phyloP scores from a whole-genome alignment of 2,113 vertebrate genomes.

The Spheniscus mendiculus region DNA sequence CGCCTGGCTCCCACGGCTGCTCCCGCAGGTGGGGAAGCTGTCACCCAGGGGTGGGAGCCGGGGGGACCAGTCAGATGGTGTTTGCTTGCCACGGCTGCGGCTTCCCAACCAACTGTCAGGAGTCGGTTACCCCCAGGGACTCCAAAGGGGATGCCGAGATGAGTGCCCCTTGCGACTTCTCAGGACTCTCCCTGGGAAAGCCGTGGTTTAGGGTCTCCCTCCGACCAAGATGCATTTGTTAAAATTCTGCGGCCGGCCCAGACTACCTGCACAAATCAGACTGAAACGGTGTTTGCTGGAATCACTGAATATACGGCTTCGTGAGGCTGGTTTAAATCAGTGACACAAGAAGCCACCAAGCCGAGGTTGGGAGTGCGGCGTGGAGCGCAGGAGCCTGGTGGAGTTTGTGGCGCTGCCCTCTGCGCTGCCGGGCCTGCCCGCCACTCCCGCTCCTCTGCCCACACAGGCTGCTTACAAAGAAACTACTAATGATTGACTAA shows the following conservation, averaged over 20 bases:
- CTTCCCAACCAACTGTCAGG: background rate
- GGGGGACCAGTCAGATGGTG: background rate
- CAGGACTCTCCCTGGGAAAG: background rate
- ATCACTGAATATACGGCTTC: accelerated
- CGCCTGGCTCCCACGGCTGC: too few relatives aligned
- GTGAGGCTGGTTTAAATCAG: accelerated
- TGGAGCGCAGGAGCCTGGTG: background rate
- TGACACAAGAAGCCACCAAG: accelerated
- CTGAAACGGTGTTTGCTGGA: background rate
- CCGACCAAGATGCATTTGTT: accelerated
- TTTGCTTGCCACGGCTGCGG: background rate
- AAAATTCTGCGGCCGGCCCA: accelerated
- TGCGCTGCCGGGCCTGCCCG: accelerated
- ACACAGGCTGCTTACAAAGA: background rate
- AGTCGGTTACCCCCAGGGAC: accelerated
- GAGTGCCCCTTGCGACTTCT: accelerated
- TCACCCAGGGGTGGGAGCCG: background rate
- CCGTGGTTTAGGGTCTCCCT: background rate
- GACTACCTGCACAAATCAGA: accelerated
- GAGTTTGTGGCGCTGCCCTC: accelerated
- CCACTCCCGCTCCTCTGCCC: background rate
- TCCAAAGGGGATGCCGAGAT: accelerated
- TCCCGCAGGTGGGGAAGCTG: background rate
- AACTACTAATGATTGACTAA: background rate
- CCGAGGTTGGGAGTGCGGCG: accelerated